Evolutionary conservation across 2,888 invertebrate species (phyloP), one percentile per base, ranked within the genome.

Genomic region (Ormyrus rosae): DNA sequence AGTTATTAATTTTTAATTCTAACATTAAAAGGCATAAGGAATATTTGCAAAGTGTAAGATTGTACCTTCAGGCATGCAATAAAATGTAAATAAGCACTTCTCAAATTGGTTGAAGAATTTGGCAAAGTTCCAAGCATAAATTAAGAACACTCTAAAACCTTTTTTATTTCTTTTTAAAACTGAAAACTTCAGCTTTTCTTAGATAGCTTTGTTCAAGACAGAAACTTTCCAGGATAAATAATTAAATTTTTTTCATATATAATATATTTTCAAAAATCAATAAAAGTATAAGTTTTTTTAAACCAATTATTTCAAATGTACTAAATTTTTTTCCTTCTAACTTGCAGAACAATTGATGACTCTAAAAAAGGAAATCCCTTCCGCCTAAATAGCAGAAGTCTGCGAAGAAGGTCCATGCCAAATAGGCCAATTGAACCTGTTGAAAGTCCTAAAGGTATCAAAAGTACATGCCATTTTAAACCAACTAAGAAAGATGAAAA

Each of bases 401-500:
- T 85, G 69, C 70, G 84, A 45, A 80, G 86, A 75, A 87, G 82
- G 84, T 86, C 86, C 9, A 85, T 87, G 86, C 86, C 88, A 50
- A 86, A 85, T 74, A 85, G 85, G 80, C 84, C 86, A 63, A 82
- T 77, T 34, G 75, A 85, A 64, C 82, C 83, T 65, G 77, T 83
- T 48, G 83, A 86, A 50, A 88, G 84, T 77, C 61, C 71, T n/a
- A 80, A 8, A 53, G 64, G 69, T 7, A 88, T 89, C 6, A 89
- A 87, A 82, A 87, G 86, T 82, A 90, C 89, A 83, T 88, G 87
- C 69, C 89, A 86, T 67, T 90, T 90, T 70, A 90, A 90, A 83
- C 87, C 87, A 85, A 69, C 85, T 85, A 80, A 89, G 90, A 71
- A 88, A 84, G 82, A 53, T 46, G 19, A 64, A 63, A 81, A 64